A percentile compares a stretch with the other conserved stretches of the same genome.
These are phyloP conservation scores for Odontesthes bonariensis DNA, from an alignment of 2,113 vertebrate species.

Conservation along the genomic window DNA sequence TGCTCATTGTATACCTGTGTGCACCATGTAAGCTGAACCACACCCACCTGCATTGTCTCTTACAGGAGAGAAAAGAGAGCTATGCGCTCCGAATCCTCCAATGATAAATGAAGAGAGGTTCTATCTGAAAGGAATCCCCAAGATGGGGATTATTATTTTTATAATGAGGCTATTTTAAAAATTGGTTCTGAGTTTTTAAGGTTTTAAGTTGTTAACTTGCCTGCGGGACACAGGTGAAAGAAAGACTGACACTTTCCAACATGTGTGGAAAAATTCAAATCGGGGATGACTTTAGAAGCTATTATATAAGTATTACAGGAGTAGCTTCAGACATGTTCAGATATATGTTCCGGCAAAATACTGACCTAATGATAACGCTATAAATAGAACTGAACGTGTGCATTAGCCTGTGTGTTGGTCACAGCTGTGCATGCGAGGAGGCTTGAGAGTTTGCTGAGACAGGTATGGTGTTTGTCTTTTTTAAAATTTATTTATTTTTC, in stretches of 20 bases:
- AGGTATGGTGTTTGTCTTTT: constrained; percentile 23
- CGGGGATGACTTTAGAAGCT: too few species aligned
- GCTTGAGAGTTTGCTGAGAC: not conserved
- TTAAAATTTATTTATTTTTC: constrained; percentile 22
- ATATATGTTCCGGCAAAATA: constrained; percentile 5
- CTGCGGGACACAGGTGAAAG: not conserved
- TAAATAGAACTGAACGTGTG: not conserved
- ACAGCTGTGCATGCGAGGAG: constrained; percentile 22
- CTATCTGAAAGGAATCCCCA: not conserved
- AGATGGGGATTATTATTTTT: not conserved
- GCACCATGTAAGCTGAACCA: too few species aligned
- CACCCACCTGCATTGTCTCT: too few species aligned
- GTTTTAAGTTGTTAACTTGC: not conserved
- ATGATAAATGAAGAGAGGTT: not conserved
- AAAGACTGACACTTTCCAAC: too few species aligned
- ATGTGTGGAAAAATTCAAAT: not conserved
- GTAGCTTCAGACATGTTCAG: not conserved
- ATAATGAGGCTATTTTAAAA: not conserved
- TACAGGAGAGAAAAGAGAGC: too few species aligned
- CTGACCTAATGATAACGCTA: constrained; percentile 2
- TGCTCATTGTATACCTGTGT: not conserved
- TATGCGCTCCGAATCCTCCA: not conserved
- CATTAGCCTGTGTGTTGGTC: constrained; percentile 6
- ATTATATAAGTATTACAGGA: not conserved
- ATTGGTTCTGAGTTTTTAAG: not conserved